These are phyloP conservation scores for Hydrophis major DNA, from an alignment of 2,797 vertebrate genomes.

Conservation along the genomic window DNA sequence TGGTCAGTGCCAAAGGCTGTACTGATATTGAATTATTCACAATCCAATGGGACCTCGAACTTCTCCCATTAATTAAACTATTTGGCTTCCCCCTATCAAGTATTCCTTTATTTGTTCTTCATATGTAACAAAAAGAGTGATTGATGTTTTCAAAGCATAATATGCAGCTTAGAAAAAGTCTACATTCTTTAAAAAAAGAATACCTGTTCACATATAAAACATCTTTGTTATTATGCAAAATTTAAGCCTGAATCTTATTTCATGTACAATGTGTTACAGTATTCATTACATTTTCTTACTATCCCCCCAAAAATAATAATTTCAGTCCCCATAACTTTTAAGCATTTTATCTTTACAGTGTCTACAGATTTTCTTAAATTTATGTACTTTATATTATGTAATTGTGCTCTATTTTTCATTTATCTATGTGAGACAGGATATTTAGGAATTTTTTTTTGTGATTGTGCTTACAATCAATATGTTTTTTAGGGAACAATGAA, in stretches of 20 bases:
- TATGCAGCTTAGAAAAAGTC: not conserved
- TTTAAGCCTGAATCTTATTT: not conserved
- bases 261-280: not conserved
- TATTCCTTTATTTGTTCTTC: not conserved
- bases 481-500: not conserved
- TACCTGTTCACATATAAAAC: not conserved
- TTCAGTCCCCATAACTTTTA: conserved; percentile 52
- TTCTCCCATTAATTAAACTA: not conserved
- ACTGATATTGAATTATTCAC: no score
- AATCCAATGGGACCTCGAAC: not conserved
- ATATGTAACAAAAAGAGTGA: not conserved
- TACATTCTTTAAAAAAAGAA: not conserved
- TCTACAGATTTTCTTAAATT: conserved; percentile 31
- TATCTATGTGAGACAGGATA: conserved; percentile 26
- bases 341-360: conserved; percentile 35
- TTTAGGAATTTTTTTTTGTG: not conserved
- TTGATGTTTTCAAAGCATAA: not conserved
- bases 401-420: conserved; percentile 30
- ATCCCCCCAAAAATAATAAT: conserved; percentile 44
- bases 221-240: not conserved
- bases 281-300: not conserved
- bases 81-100: not conserved
- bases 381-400: conserved; percentile 4
- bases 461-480: not conserved
- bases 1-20: no score